Conservation (phyloP, 2,113 vertebrate species). For the Saccopteryx leptura region DNA sequence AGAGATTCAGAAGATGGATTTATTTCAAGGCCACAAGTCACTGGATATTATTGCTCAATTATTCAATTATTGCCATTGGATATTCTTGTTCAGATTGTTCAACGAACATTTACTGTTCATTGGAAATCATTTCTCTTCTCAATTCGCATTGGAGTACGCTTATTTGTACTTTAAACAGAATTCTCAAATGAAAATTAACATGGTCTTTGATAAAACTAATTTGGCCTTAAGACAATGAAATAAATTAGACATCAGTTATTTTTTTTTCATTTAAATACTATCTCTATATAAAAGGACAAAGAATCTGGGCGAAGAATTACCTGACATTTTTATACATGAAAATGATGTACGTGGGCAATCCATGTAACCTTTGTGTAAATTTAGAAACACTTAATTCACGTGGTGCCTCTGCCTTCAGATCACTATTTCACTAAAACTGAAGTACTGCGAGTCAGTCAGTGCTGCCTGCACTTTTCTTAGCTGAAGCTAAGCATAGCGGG, state of each 20-base stretch:
- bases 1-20: constrained; percentile 5
- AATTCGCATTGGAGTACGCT: neutral
- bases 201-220: neutral
- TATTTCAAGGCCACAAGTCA: neutral
- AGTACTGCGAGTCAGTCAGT: constrained; percentile 39
- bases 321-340: neutral
- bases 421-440: neutral
- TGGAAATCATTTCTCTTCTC: neutral
- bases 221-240: neutral
- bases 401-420: neutral
- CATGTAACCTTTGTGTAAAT: accelerated
- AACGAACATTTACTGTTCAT: neutral
- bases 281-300: neutral
- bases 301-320: neutral
- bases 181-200: constrained; percentile 7
- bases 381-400: neutral
- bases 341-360: neutral
- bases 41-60: neutral
- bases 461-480: constrained; percentile 41
- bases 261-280: constrained; percentile 15
- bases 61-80: neutral
- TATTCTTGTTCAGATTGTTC: neutral
- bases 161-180: constrained; percentile 23
- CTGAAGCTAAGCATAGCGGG: neutral
- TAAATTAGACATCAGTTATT: neutral